Conservation (phyloP, 2,113 vertebrate genomes). For the Machaerirhynchus nigripectus region DNA sequence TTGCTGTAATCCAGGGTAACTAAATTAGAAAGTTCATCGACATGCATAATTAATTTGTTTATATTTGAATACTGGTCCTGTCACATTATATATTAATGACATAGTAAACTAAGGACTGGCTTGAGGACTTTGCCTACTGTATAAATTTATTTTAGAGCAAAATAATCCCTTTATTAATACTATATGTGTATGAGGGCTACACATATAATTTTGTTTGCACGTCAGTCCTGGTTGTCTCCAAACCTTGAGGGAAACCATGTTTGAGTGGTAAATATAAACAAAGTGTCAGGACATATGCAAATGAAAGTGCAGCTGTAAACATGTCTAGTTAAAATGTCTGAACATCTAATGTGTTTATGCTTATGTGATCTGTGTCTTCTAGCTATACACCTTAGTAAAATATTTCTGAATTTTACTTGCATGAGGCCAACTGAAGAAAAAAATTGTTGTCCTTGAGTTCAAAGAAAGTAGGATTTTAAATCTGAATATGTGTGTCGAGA, state of each 20-base stretch:
- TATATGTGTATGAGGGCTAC: neutral
- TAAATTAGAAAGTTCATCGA: constrained; percentile 41
- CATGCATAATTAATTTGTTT: constrained; percentile 30
- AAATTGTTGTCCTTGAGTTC: neutral
- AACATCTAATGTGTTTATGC: neutral
- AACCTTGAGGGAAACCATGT: neutral
- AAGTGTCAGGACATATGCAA: neutral
- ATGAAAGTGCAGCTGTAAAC: neutral
- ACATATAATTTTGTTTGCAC: neutral
- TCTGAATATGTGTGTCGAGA: neutral
- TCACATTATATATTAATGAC: constrained; percentile 24
- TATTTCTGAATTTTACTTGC: neutral
- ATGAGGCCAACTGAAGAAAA: neutral
- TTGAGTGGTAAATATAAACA: neutral
- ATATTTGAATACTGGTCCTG: neutral
- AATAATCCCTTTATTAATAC: neutral
- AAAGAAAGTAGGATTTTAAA: neutral
- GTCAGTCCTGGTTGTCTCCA: neutral
- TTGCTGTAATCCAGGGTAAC: constrained; percentile 22
- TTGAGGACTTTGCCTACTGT: neutral
- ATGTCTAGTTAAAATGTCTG: neutral
- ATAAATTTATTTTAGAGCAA: neutral
- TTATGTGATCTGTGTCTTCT: neutral
- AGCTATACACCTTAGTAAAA: neutral
- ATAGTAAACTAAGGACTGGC: neutral